A percentile compares a stretch with the other conserved stretches of the same genome.
Evolutionary conservation across 1,140 invertebrate species (phyloP).

Genomic region (Zaprionus tsacasi): DNA sequence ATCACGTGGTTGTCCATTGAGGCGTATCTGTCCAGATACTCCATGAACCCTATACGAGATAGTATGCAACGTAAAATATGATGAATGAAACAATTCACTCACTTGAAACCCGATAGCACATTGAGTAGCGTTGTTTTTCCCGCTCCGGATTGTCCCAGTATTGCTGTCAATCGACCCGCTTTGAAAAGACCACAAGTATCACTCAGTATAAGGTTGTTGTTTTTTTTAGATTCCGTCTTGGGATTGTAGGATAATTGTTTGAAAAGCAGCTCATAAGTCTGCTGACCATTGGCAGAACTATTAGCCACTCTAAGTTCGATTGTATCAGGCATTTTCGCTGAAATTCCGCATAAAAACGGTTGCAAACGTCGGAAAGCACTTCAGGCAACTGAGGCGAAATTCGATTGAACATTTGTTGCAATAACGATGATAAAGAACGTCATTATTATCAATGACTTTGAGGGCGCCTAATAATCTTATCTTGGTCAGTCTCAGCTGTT

Average conservation of each 20-base stretch:
- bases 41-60: conserved; percentile 49
- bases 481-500: neutral
- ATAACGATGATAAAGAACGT: conserved; percentile 1
- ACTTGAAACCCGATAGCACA: conserved; percentile 7
- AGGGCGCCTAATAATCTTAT: neutral
- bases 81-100: neutral
- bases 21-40: conserved; percentile 88
- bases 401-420: neutral
- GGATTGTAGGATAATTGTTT: neutral
- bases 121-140: neutral
- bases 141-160: neutral
- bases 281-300: neutral
- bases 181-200: neutral
- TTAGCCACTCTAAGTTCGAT: neutral
- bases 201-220: neutral
- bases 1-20: conserved; percentile 91
- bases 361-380: neutral
- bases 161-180: neutral
- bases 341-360: neutral
- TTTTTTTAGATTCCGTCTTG: neutral
- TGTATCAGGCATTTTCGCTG: neutral
- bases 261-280: neutral
- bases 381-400: neutral
- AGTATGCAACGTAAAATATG: neutral
- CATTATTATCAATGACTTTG: neutral